phyloP scores from a whole-genome alignment of 2,888 invertebrate species.

The Tanypteryx hageni region DNA sequence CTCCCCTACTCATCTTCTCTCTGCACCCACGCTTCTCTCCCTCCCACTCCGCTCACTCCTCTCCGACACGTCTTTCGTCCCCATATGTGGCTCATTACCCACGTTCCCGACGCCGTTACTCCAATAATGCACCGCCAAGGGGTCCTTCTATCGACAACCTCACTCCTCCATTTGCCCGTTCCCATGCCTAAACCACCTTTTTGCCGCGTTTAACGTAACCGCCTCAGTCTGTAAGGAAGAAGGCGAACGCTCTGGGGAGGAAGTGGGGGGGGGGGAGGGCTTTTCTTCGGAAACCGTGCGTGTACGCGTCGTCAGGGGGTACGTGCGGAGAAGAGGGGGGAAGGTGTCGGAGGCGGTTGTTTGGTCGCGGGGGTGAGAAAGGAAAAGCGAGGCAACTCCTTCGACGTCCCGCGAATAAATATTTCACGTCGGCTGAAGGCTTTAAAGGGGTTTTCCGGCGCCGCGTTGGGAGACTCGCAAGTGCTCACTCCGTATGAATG shows the following conservation, averaged over 20 bases:
- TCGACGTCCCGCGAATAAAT: slow-evolving; percentile 43
- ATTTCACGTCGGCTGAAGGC: slow-evolving; percentile 55
- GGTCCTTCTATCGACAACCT: background rate
- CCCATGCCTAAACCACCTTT: background rate
- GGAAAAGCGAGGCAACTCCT: slow-evolving; percentile 5
- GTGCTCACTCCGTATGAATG: slow-evolving; percentile 56
- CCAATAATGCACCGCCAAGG: background rate
- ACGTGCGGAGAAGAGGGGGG: background rate
- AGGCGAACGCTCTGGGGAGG: background rate
- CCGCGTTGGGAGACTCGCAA: slow-evolving; percentile 12
- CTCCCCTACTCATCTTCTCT: background rate
- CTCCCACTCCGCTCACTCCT: background rate
- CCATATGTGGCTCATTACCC: slow-evolving; percentile 21
- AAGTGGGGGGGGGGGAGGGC: background rate
- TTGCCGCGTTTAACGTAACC: background rate
- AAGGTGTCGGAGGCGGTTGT: background rate
- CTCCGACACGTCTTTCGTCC: background rate
- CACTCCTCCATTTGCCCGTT: background rate
- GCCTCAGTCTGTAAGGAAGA: background rate
- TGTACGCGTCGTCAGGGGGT: background rate
- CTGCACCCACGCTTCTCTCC: background rate
- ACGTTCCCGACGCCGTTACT: background rate
- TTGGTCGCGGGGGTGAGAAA: background rate
- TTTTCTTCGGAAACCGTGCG: background rate
- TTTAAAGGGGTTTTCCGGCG: slow-evolving; percentile 29